These are phyloP conservation scores for Bombus confusus DNA, from an alignment of 1,140 invertebrate genomes.

Conservation along the genomic window DNA sequence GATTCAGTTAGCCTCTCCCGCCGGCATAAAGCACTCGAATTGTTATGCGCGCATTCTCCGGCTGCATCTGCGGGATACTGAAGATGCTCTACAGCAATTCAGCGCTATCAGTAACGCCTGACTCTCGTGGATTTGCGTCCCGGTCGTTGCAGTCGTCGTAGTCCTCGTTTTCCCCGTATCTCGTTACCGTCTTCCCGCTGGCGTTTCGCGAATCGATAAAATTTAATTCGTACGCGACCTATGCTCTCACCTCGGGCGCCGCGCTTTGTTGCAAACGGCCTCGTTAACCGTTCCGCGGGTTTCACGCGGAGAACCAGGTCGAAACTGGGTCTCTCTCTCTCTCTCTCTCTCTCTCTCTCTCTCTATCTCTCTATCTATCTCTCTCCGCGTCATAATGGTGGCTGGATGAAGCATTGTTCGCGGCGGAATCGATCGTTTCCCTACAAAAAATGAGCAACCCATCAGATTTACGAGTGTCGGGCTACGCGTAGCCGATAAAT, in stretches of 20 bases:
- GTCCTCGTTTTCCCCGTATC: constrained; percentile 37
- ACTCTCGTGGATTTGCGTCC: constrained; percentile 35
- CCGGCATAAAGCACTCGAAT: constrained; percentile 51
- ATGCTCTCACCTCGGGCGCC: neutral
- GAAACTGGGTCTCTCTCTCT: neutral
- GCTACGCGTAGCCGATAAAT: neutral
- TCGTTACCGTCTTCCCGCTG: constrained; percentile 19
- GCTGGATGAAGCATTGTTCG: neutral
- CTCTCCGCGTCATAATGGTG: neutral
- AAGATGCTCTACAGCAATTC: constrained; percentile 55
- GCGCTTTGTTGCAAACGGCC: constrained; percentile 28
- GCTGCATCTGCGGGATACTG: constrained; percentile 37
- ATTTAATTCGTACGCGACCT: constrained; percentile 41
- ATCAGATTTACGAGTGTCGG: no score
- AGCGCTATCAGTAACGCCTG: constrained; percentile 59
- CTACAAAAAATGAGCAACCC: neutral
- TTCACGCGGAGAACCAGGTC: neutral
- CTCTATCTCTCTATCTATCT: neutral
- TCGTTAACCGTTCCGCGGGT: constrained; percentile 23
- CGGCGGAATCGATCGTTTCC: neutral
- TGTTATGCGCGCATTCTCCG: constrained; percentile 55
- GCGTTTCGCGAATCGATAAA: constrained; percentile 56
- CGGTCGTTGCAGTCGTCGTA: neutral
- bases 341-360: no score
- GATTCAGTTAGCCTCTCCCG: constrained; percentile 37